phyloP scores from a whole-genome alignment of 1,140 invertebrate species.

The Branchinecta lindahli region DNA sequence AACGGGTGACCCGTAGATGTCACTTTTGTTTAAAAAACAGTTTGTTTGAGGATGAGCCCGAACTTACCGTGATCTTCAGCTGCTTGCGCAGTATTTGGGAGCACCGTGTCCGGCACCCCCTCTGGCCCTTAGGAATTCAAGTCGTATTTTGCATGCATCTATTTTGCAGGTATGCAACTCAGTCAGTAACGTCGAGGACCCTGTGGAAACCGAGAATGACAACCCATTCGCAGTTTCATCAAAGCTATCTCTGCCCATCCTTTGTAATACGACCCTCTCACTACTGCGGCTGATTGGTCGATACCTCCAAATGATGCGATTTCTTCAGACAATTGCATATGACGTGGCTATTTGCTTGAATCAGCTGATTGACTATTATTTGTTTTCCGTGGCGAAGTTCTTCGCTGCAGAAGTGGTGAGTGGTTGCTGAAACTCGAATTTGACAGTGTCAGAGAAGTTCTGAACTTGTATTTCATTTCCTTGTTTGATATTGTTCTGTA shows the following conservation, averaged over 20 bases:
- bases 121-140: too few species aligned
- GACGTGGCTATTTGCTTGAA: slow-evolving; percentile 80
- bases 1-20: too few species aligned
- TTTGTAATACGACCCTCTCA: slow-evolving; percentile 86
- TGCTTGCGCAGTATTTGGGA: too few species aligned
- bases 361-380: slow-evolving; percentile 89
- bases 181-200: background rate
- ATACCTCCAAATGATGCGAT: slow-evolving; percentile 76
- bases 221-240: background rate
- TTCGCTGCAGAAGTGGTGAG: slow-evolving; percentile 60
- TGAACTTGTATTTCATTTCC: background rate
- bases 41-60: too few species aligned
- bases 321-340: slow-evolving; percentile 75
- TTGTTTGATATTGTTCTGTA: too few species aligned
- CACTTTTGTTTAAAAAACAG: too few species aligned
- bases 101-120: too few species aligned
- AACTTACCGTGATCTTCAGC: too few species aligned
- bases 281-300: slow-evolving; percentile 82
- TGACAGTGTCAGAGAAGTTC: background rate
- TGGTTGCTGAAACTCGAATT: slow-evolving; percentile 14
- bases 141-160: too few species aligned
- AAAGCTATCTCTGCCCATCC: slow-evolving; percentile 34
- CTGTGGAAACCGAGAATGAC: background rate
- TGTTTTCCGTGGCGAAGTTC: slow-evolving; percentile 76
- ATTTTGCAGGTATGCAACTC: too few species aligned